Conservation (phyloP, 2,113 vertebrate genomes). For the Alectura lathami region DNA sequence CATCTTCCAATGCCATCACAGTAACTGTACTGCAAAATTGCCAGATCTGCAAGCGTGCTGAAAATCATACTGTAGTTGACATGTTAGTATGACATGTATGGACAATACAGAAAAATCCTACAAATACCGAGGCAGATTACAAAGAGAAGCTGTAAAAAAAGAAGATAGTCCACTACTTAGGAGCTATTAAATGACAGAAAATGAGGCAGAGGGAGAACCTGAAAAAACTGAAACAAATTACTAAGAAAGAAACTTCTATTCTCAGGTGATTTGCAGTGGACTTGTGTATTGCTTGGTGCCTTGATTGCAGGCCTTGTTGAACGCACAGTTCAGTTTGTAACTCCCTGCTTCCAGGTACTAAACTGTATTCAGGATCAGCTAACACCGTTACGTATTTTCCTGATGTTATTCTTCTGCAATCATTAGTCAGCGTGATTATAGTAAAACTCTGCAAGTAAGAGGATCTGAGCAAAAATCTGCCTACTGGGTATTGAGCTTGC, state of each 20-base stretch:
- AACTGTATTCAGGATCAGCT: background rate
- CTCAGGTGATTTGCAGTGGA: background rate
- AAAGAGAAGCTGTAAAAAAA: background rate
- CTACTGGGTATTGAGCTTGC: background rate
- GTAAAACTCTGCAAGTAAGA: background rate
- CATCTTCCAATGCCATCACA: background rate
- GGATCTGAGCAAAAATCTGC: background rate
- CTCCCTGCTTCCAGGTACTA: background rate
- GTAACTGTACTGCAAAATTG: background rate
- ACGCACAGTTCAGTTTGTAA: background rate
- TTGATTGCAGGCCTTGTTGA: background rate
- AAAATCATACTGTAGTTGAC: background rate
- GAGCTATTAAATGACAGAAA: background rate
- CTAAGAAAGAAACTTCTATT: background rate
- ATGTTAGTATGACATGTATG: background rate
- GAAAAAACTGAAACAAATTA: background rate
- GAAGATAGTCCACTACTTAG: background rate
- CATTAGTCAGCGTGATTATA: background rate
- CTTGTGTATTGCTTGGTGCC: background rate
- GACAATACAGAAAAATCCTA: background rate
- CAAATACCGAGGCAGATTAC: background rate
- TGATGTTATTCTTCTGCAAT: background rate
- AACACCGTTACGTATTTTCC: background rate
- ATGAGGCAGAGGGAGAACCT: background rate
- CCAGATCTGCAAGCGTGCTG: background rate